phyloP scores from a whole-genome alignment of 2,888 invertebrate genomes.

The Mythimna pallens region DNA sequence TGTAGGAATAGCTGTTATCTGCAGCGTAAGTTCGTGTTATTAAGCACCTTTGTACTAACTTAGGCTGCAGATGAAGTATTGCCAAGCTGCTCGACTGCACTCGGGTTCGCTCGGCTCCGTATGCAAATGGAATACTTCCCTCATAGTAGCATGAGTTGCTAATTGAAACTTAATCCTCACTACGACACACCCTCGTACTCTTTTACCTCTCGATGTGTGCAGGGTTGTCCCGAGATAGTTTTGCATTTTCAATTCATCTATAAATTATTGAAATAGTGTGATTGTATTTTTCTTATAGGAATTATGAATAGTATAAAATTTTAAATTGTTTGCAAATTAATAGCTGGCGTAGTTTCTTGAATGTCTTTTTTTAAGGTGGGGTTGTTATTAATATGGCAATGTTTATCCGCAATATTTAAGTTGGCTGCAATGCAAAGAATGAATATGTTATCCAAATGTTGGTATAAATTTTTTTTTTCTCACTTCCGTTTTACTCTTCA shows the following conservation, averaged over 20 bases:
- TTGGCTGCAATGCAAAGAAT: too few species aligned
- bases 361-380: too few species aligned
- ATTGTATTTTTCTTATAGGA: too few species aligned
- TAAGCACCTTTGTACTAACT: neutral
- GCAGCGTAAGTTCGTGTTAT: neutral
- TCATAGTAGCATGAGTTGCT: conserved; percentile 27
- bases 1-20: too few species aligned
- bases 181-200: conserved; percentile 18
- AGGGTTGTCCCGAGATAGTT: conserved; percentile 27
- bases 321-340: too few species aligned
- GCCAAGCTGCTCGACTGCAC: neutral
- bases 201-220: conserved; percentile 19
- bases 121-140: conserved; percentile 24
- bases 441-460: too few species aligned
- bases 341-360: too few species aligned
- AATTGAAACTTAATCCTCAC: conserved; percentile 66
- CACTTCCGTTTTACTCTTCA: too few species aligned
- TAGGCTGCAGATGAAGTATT: neutral
- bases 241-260: neutral
- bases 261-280: neutral
- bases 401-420: too few species aligned
- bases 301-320: too few species aligned
- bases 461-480: too few species aligned
- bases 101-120: neutral
- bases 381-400: too few species aligned